These are phyloP conservation scores for Oryzias woworae DNA, from an alignment of 2,113 vertebrate species.

Conservation along the genomic window DNA sequence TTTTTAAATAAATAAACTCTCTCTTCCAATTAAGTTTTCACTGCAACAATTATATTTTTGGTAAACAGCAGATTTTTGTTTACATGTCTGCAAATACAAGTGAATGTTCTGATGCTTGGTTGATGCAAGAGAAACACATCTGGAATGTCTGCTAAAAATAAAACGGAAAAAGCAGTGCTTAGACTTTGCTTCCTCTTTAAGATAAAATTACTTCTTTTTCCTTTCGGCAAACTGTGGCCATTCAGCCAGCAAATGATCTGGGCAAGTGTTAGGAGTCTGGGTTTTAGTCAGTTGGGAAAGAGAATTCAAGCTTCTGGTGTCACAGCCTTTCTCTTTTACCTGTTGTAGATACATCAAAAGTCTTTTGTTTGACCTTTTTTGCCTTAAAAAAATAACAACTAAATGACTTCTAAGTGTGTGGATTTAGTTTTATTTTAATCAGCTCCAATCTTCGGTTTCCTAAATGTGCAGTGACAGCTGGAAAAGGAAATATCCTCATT, in stretches of 20 bases:
- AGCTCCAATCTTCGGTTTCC: constrained; percentile 20
- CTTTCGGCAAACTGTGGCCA: constrained; percentile 63
- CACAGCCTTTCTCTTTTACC: constrained; percentile 24
- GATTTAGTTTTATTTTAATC: constrained; percentile 7
- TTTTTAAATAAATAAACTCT: background rate
- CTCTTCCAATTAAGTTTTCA: constrained; percentile 18
- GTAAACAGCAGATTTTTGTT: too few relatives aligned
- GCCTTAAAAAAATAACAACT: constrained; percentile 30
- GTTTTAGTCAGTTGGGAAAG: constrained; percentile 60
- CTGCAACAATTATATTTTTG: background rate
- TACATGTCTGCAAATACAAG: background rate
- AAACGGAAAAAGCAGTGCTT: background rate
- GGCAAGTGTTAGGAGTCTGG: constrained; percentile 63
- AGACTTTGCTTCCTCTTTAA: background rate
- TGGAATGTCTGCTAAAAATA: too few relatives aligned
- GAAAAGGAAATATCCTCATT: constrained; percentile 48
- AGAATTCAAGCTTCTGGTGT: constrained; percentile 46
- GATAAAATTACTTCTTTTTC: constrained; percentile 49
- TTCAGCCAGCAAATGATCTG: constrained; percentile 69
- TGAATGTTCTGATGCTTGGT: background rate
- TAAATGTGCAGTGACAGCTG: constrained; percentile 39
- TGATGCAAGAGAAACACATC: background rate
- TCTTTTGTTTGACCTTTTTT: constrained; percentile 39
- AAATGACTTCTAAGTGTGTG: constrained; percentile 4
- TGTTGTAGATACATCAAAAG: constrained; percentile 42